phyloP scores from a whole-genome alignment of 2,113 vertebrate genomes.

The Podarcis raffonei region DNA sequence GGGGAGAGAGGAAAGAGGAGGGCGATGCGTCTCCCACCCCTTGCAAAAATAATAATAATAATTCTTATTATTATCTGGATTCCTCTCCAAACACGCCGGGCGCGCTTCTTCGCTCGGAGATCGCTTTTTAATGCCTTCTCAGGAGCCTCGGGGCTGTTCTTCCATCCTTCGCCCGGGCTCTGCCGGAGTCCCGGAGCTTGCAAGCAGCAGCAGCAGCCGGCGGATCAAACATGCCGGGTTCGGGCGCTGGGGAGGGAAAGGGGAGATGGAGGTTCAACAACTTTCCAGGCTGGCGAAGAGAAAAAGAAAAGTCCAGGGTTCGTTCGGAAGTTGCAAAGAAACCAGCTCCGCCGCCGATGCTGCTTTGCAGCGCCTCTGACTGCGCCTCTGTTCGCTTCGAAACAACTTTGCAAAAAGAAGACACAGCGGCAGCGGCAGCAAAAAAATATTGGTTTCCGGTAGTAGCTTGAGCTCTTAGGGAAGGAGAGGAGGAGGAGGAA shows the following conservation, averaged over 20 bases:
- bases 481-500: slow-evolving; percentile 20
- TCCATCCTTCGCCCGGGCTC: not conserved
- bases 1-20: too few relatives aligned
- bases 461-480: not conserved
- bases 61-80: too few relatives aligned
- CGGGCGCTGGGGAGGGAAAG: not conserved
- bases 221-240: not conserved
- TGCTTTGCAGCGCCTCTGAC: not conserved
- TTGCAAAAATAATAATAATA: not conserved
- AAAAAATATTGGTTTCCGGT: slow-evolving; percentile 43
- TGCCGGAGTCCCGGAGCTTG: too few relatives aligned
- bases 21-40: too few relatives aligned
- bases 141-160: not conserved
- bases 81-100: not conserved
- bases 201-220: not conserved
- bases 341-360: not conserved
- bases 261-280: not conserved
- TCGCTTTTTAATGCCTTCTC: too few relatives aligned
- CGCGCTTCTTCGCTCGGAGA: slow-evolving; percentile 34
- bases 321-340: not conserved
- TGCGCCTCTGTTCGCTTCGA: not conserved
- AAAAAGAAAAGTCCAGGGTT: not conserved
- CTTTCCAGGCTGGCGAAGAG: not conserved
- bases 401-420: slow-evolving; percentile 26
- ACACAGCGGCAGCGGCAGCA: not conserved